Evolutionary conservation across 2,797 vertebrate genomes (phyloP).

Genomic region (Hyperoplus lanceolatus): DNA sequence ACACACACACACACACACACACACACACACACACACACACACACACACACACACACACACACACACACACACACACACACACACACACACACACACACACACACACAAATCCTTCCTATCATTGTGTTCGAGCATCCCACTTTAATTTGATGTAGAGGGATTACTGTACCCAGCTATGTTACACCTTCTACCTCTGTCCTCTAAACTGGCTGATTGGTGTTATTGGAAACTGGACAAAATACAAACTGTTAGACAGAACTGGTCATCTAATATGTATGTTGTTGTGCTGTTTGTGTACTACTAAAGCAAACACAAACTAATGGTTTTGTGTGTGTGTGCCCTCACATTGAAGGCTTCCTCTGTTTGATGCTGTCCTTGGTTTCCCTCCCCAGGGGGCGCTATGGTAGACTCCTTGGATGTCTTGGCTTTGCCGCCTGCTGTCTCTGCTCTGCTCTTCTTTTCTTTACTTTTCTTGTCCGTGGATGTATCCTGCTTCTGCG

Average conservation of each 20-base stretch:
- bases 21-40: neutral
- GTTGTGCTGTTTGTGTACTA: neutral
- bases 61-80: no score
- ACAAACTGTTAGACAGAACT: neutral
- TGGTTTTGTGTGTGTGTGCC: neutral
- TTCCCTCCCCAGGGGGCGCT: conserved; percentile 12
- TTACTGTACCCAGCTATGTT: no score
- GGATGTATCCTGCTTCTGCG: conserved; percentile 43
- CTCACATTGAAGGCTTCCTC: conserved; percentile 60
- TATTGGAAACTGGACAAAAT: no score
- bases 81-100: neutral
- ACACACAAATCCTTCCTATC: no score
- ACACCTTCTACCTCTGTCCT: no score
- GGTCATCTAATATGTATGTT: neutral
- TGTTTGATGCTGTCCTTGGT: neutral
- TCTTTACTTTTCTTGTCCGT: conserved; percentile 52
- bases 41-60: neutral
- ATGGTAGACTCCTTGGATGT: conserved; percentile 25
- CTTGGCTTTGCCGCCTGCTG: conserved; percentile 1
- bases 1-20: conserved; percentile 18
- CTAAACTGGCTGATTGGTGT: no score
- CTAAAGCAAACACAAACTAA: neutral
- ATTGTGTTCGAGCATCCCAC: no score
- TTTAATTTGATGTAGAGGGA: no score
- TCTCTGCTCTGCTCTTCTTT: conserved; percentile 72